Evolutionary conservation across 2,113 vertebrate genomes (phyloP).

Genomic region (Euleptes europaea): DNA sequence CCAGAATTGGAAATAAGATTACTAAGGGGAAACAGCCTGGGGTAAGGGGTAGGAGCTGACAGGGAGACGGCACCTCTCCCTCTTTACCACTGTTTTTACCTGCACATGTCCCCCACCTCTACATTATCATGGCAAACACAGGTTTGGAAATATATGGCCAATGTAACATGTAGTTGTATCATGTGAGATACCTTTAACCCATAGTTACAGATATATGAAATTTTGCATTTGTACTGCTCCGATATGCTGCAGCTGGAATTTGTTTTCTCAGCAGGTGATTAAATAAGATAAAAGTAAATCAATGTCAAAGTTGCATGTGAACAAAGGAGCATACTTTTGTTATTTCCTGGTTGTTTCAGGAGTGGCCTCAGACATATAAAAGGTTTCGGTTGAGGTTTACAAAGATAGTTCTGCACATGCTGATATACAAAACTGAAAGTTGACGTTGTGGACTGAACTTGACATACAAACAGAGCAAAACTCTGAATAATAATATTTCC

Average conservation of each 20-base stretch:
- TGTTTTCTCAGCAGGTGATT: neutral
- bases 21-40: neutral
- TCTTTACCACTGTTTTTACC: neutral
- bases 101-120: too few species aligned
- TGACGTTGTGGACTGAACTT: slow-evolving; percentile 21
- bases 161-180: neutral
- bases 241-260: neutral
- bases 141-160: neutral
- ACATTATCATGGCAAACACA: neutral
- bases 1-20: neutral
- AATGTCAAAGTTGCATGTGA: slow-evolving; percentile 16
- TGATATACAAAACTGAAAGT: slow-evolving; percentile 26
- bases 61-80: neutral
- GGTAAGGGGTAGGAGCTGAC: too few species aligned
- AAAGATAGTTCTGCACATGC: neutral
- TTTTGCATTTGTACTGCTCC: neutral
- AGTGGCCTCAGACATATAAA: slow-evolving; percentile 3
- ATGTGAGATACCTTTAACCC: neutral
- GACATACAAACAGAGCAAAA: neutral
- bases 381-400: slow-evolving; percentile 28
- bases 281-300: neutral
- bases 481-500: slow-evolving; percentile 39
- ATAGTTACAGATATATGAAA: neutral
- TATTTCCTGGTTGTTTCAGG: slow-evolving; percentile 13
- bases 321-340: slow-evolving; percentile 16